Percentiles rank a stretch among this genome's conserved stretches.
Evolutionary conservation across 2,888 invertebrate genomes (phyloP).

Genomic region (Odontomyia ornata): DNA sequence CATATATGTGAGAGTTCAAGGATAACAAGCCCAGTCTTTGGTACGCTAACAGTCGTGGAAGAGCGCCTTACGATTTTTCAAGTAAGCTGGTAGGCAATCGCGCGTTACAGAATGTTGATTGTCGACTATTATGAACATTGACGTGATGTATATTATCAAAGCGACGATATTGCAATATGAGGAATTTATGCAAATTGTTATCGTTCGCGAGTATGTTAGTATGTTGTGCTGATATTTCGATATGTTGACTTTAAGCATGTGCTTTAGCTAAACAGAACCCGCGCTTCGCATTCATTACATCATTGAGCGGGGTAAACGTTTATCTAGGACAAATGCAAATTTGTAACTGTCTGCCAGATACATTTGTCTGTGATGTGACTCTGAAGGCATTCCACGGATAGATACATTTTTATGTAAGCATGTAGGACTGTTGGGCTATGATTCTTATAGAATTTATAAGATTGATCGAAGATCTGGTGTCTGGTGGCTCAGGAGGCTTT

Average conservation of each 20-base stretch:
- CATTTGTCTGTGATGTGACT: not conserved
- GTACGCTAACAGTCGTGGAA: not conserved
- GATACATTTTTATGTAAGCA: not conserved
- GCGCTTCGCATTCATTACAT: not conserved
- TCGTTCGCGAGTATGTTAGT: not conserved
- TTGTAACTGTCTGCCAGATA: not conserved
- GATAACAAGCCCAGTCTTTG: not conserved
- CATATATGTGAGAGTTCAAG: not conserved
- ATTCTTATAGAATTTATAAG: too few species aligned
- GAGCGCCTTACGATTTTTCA: not conserved
- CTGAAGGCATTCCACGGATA: too few species aligned
- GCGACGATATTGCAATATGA: not conserved
- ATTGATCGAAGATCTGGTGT: too few species aligned
- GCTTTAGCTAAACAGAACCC: not conserved
- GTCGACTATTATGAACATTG: not conserved
- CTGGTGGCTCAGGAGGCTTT: too few species aligned
- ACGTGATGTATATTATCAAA: not conserved
- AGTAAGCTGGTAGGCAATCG: not conserved
- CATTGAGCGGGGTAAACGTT: not conserved
- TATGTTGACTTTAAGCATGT: not conserved
- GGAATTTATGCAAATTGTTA: conserved; percentile 10
- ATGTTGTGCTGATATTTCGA: not conserved
- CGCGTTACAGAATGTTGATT: not conserved
- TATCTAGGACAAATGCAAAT: not conserved
- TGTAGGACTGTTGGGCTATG: not conserved